Conservation (phyloP, 2,113 vertebrate species). For the Dasyprocta punctata region DNA sequence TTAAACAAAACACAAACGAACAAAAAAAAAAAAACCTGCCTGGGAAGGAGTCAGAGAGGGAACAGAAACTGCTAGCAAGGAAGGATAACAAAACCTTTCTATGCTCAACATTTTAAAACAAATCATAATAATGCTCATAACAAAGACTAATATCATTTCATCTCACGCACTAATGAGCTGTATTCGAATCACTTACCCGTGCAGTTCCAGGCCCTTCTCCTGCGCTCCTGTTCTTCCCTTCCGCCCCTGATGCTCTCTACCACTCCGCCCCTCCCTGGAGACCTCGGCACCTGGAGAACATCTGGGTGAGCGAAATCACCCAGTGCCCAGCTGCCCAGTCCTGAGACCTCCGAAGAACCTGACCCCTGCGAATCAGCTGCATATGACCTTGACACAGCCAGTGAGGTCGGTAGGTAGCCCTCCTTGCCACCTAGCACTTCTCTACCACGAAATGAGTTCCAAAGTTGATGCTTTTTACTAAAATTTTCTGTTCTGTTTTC, state of each 20-base stretch:
- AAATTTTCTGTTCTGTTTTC: not conserved
- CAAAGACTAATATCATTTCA: not conserved
- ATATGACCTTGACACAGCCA: not conserved
- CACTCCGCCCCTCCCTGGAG: not conserved
- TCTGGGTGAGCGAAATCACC: no score
- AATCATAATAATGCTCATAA: not conserved
- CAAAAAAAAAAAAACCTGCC: not conserved
- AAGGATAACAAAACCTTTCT: not conserved
- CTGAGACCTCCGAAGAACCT: not conserved
- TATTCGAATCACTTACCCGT: not conserved
- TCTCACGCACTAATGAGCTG: not conserved
- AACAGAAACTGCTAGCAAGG: not conserved
- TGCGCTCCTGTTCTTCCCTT: not conserved
- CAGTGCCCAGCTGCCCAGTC: not conserved
- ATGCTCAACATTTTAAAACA: conserved; percentile 23
- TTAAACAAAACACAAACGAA: not conserved
- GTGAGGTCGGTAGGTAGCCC: not conserved
- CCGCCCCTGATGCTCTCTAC: not conserved
- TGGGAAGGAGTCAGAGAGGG: not conserved
- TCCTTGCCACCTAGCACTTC: not conserved
- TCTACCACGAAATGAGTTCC: not conserved
- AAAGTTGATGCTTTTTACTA: not conserved
- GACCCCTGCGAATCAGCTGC: not conserved
- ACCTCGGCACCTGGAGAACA: not conserved
- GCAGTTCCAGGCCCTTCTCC: not conserved